Percentiles rank a stretch among this genome's conserved stretches.
Evolutionary conservation across 1,140 invertebrate species (phyloP).

Genomic region (Lucilia sericata): DNA sequence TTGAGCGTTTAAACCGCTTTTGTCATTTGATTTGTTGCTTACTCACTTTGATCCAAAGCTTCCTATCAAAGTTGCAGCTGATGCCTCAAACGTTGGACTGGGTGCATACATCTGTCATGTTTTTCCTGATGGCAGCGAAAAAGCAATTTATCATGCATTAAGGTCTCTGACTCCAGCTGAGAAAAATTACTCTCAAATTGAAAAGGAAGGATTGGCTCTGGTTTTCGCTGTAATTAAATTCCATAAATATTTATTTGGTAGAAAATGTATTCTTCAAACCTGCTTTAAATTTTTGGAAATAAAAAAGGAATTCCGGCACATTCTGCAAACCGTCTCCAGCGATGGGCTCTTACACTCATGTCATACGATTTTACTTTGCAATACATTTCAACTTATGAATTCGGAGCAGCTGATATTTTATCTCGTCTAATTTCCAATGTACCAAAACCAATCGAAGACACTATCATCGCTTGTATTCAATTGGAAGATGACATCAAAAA

Average conservation of each 20-base stretch:
- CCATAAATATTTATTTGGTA: no score
- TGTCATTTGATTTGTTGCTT: neutral
- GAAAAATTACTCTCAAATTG: no score
- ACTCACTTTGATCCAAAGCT: slow-evolving; percentile 7
- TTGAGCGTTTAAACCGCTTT: neutral
- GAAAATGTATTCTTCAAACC: no score
- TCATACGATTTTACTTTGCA: no score
- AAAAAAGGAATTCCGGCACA: no score
- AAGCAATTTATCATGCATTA: no score
- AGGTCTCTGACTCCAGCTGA: neutral
- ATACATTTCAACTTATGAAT: neutral
- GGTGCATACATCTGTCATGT: slow-evolving; percentile 11
- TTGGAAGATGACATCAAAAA: slow-evolving; percentile 4
- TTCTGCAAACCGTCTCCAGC: no score
- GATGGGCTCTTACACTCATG: no score
- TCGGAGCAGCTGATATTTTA: slow-evolving; percentile 11
- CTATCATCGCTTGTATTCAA: neutral
- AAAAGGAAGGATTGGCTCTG: no score
- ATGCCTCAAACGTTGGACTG: neutral
- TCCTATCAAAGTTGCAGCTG: neutral
- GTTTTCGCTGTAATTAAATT: no score
- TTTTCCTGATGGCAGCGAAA: slow-evolving; percentile 10
- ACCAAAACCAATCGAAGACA: slow-evolving; percentile 3
- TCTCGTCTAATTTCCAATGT: neutral
- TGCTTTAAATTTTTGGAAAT: no score